A percentile compares a stretch with the other conserved stretches of the same genome.
Evolutionary conservation across 2,888 invertebrate species (phyloP).

Genomic region (Ernsta delagoae): DNA sequence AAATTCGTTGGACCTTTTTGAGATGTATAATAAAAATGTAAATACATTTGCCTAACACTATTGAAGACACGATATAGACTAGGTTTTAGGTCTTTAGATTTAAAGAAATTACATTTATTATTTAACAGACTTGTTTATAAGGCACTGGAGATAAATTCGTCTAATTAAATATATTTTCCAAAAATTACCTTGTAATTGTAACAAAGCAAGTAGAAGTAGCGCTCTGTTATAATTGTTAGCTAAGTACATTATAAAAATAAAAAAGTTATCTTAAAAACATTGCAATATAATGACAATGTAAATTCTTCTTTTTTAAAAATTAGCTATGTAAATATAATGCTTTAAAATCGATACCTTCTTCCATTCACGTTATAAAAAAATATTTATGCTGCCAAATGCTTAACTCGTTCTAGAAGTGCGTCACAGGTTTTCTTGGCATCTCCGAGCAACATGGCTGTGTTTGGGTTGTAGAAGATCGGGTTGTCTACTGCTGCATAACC

Average conservation of each 20-base stretch:
- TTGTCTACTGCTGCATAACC: constrained; percentile 97
- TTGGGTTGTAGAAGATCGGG: constrained; percentile 95
- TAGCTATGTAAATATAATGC: constrained; percentile 14
- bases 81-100: constrained; percentile 28
- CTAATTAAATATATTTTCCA: neutral
- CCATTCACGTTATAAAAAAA: neutral
- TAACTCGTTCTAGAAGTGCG: constrained; percentile 89
- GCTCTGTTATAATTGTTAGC: neutral
- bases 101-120: neutral
- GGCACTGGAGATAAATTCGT: constrained; percentile 24
- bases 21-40: neutral
- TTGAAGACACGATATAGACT: constrained; percentile 22
- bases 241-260: neutral
- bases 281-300: neutral
- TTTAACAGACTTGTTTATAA: constrained; percentile 40
- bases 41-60: constrained; percentile 19
- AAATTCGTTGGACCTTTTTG: constrained; percentile 11
- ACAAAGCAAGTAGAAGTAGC: too few relatives aligned
- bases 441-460: constrained; percentile 94
- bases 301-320: neutral
- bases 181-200: too few relatives aligned
- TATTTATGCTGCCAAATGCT: constrained; percentile 62
- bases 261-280: neutral
- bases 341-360: constrained; percentile 11
- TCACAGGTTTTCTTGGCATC: constrained; percentile 97